phyloP scores from a whole-genome alignment of 2,797 vertebrate species.

The Sebastes diploproa region DNA sequence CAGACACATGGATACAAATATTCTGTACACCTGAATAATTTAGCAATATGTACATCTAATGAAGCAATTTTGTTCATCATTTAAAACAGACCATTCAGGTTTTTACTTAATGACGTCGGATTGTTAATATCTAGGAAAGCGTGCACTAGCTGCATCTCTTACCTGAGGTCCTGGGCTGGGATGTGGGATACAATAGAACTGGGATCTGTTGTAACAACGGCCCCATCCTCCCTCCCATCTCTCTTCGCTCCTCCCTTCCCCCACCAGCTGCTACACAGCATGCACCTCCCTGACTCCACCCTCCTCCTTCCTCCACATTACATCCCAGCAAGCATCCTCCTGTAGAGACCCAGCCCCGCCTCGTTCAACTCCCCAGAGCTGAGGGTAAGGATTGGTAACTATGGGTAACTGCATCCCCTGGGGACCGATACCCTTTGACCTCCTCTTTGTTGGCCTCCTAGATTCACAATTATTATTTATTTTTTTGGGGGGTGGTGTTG shows the following conservation, averaged over 20 bases:
- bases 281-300: conserved; percentile 61
- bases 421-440: conserved; percentile 73
- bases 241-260: conserved; percentile 68
- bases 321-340: conserved; percentile 66
- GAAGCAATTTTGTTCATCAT: neutral
- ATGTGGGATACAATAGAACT: conserved; percentile 55
- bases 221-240: conserved; percentile 32
- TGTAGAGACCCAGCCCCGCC: conserved; percentile 41
- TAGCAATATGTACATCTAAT: conserved; percentile 4
- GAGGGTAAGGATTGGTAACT: conserved; percentile 66
- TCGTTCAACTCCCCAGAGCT: conserved; percentile 45
- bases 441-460: conserved; percentile 59
- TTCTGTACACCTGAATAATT: conserved; percentile 1
- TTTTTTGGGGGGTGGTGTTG: neutral
- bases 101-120: neutral
- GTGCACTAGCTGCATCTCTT: conserved; percentile 41
- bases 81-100: neutral
- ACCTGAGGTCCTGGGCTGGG: conserved; percentile 64
- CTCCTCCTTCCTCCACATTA: conserved; percentile 46
- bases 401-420: conserved; percentile 76
- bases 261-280: conserved; percentile 68
- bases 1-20: neutral
- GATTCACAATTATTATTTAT: conserved; percentile 25
- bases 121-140: neutral
- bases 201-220: conserved; percentile 52